These are phyloP conservation scores for Spea bombifrons DNA, from an alignment of 2,113 vertebrate species.

Conservation along the genomic window DNA sequence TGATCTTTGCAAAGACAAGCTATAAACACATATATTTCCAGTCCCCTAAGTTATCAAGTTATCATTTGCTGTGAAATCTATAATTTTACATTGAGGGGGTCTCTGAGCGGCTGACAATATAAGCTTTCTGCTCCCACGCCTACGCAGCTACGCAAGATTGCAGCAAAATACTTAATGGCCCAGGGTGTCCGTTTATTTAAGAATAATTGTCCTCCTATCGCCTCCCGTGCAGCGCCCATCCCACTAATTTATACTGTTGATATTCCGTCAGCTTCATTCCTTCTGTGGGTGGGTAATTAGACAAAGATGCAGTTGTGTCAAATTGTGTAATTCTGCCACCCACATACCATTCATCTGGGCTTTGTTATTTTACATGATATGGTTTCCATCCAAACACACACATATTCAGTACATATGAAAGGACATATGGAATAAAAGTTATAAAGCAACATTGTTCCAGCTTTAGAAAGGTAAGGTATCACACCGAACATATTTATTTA, in stretches of 20 bases:
- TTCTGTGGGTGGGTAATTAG: conserved; percentile 26
- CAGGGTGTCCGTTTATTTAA: conserved; percentile 20
- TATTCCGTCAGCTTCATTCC: conserved; percentile 32
- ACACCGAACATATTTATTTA: too few species aligned
- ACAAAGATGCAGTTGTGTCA: conserved; percentile 34
- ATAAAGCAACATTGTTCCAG: neutral
- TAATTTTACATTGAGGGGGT: conserved; percentile 28
- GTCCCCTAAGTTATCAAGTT: conserved; percentile 22
- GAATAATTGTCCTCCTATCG: conserved; percentile 33
- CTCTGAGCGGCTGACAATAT: conserved; percentile 24
- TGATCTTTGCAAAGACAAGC: neutral
- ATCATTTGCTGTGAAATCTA: conserved; percentile 18
- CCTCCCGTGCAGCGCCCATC: conserved; percentile 28
- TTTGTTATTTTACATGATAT: conserved; percentile 9
- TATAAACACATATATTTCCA: conserved; percentile 22
- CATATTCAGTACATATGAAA: neutral
- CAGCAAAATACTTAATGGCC: conserved; percentile 26
- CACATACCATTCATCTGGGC: conserved; percentile 23
- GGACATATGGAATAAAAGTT: neutral
- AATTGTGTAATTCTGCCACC: conserved; percentile 15
- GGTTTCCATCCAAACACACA: neutral
- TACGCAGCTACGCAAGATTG: conserved; percentile 16
- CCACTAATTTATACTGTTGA: conserved; percentile 35
- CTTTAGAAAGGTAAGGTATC: neutral
- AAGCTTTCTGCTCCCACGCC: conserved; percentile 24